phyloP scores from a whole-genome alignment of 2,113 vertebrate genomes.

The Puntigrus tetrazona region DNA sequence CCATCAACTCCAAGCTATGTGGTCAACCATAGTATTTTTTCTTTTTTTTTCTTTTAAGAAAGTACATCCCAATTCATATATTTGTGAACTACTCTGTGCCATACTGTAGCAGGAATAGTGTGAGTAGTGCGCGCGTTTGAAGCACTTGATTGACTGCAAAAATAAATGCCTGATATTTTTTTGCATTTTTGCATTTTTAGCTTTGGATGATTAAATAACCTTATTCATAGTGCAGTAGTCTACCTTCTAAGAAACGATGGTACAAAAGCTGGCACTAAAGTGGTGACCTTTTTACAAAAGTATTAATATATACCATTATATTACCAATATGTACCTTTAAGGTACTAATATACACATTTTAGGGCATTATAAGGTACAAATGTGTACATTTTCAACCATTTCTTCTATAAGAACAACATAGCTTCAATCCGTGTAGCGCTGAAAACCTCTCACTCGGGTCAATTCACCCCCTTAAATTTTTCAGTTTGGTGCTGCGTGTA shows the following conservation, averaged over 20 bases:
- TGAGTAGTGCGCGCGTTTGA: neutral
- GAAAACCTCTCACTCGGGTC: neutral
- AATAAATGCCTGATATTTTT: neutral
- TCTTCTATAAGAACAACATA: neutral
- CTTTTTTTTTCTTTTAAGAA: neutral
- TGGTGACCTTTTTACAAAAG: too few species aligned
- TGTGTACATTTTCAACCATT: neutral
- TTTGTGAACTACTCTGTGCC: neutral
- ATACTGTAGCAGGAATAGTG: neutral
- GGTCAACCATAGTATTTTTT: too few species aligned
- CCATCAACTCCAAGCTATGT: neutral
- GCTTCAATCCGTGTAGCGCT: neutral
- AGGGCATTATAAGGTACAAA: too few species aligned
- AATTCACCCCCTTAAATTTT: neutral
- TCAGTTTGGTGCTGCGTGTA: slow-evolving; percentile 41
- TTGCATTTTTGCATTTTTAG: too few species aligned
- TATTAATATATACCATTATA: too few species aligned
- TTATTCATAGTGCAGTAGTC: too few species aligned
- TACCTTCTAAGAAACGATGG: too few species aligned
- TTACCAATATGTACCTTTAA: too few species aligned
- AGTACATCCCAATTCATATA: neutral
- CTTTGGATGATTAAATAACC: too few species aligned
- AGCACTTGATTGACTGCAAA: neutral
- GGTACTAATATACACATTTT: too few species aligned
- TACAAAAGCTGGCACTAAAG: too few species aligned